Evolutionary conservation across 2,113 vertebrate genomes (phyloP).

Genomic region (Oreochromis aureus): DNA sequence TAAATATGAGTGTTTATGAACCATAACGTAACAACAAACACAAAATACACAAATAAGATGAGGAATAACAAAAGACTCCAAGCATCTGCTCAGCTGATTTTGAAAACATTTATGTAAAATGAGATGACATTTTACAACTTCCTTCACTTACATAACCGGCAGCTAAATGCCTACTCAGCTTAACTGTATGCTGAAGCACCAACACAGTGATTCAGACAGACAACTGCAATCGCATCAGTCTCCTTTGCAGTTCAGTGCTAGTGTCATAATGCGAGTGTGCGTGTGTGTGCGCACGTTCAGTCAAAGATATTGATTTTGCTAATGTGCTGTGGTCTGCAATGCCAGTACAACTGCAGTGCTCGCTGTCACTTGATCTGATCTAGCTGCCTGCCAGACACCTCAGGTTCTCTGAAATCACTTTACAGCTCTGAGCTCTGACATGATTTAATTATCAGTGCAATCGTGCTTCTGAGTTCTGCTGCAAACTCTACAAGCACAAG

Average conservation of each 20-base stretch:
- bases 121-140: neutral
- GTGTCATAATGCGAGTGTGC: neutral
- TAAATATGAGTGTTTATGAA: neutral
- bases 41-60: neutral
- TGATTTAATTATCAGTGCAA: slow-evolving; percentile 18
- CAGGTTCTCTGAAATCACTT: slow-evolving; percentile 42
- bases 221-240: slow-evolving; percentile 43
- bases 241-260: neutral
- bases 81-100: neutral
- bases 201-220: slow-evolving; percentile 48
- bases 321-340: slow-evolving; percentile 66
- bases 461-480: neutral
- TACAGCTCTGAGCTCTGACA: slow-evolving; percentile 10
- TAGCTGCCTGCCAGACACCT: slow-evolving; percentile 37
- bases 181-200: slow-evolving; percentile 26
- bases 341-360: slow-evolving; percentile 55
- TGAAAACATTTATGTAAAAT: neutral
- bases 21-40: neutral
- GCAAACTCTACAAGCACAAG: slow-evolving; percentile 1
- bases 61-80: neutral
- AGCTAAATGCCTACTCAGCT: slow-evolving; percentile 38
- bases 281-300: neutral
- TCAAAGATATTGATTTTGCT: slow-evolving; percentile 50
- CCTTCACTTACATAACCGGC: slow-evolving; percentile 11
- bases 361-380: slow-evolving; percentile 56